phyloP scores from a whole-genome alignment of 1,140 invertebrate species.

The Heliconius congener region DNA sequence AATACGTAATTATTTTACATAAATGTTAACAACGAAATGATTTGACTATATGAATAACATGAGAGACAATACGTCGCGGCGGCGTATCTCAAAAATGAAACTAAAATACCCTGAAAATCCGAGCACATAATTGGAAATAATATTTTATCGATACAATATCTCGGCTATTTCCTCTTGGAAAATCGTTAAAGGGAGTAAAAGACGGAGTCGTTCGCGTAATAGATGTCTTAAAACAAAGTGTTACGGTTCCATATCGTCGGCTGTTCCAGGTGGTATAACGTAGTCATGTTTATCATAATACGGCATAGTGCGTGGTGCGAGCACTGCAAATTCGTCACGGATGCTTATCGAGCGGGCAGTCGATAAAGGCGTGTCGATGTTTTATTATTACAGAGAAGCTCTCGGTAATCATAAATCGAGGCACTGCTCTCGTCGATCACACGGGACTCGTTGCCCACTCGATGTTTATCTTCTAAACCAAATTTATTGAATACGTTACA shows the following conservation, averaged over 20 bases:
- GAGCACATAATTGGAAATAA: slow-evolving; percentile 75
- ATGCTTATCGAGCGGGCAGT: slow-evolving; percentile 75
- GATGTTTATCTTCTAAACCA: slow-evolving; percentile 54
- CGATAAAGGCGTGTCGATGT: slow-evolving; percentile 78
- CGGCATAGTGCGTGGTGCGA: slow-evolving; percentile 43
- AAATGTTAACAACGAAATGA: slow-evolving; percentile 24
- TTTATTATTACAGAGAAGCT: slow-evolving; percentile 74
- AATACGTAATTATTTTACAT: slow-evolving; percentile 31
- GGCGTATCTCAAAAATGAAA: neutral
- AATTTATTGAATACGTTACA: slow-evolving; percentile 27
- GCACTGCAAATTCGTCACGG: slow-evolving; percentile 77
- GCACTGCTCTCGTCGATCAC: slow-evolving; percentile 63
- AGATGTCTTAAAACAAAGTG: slow-evolving; percentile 16
- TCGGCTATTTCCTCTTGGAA: slow-evolving; percentile 55
- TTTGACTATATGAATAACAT: slow-evolving; percentile 8
- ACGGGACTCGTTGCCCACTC: slow-evolving; percentile 54
- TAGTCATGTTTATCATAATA: slow-evolving; percentile 43
- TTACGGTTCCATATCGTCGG: slow-evolving; percentile 28
- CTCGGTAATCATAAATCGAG: slow-evolving; percentile 60
- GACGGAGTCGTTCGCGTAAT: slow-evolving; percentile 14
- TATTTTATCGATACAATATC: slow-evolving; percentile 75
- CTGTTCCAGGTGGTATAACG: slow-evolving; percentile 13
- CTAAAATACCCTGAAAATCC: slow-evolving; percentile 43
- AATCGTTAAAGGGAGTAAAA: slow-evolving; percentile 32
- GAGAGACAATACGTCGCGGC: neutral